Base-by-base conservation (phyloP, 2,113 vertebrate species). In the Pleuronectes platessa region DNA sequence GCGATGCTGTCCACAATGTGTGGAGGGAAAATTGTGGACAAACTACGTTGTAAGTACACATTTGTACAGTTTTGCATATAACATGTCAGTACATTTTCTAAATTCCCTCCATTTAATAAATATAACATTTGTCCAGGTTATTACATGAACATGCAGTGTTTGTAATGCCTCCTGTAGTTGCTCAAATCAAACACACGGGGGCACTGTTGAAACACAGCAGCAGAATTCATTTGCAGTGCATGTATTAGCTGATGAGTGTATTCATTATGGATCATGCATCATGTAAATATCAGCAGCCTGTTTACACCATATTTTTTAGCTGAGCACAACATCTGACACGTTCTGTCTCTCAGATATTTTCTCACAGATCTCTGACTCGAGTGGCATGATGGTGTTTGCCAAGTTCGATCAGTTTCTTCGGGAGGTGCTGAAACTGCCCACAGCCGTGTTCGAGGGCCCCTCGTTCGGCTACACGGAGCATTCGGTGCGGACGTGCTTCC, bases 401-500 rank as follows among this genome's bases (percentile, higher is more conserved):
- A 98, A 97, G 94, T 97, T 98, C 15, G 98, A 99, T 72, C 98
- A 99, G 93, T 96, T 98, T 67, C 89, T 99, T 60, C 89, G 94
- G 71, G 98, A 99, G 75, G 97, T 97, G 12, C 93, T 99, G 61
- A 98, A 97, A 53, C 95, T 99, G 5, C 98, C 98, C 0, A 98
- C 98, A 0, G 97, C 98, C 0, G 97, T 99, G 74, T 99, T 99
- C 13, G 98, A 99, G 90, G 98, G 97, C 0, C 98, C 98, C 0
- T 99, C 98, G 0, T 99, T 99, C 3, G 98, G 98, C 0, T 99
- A 99, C 93, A 99, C 96, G 0, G 98, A 99, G 83, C 97, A 98
- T 60, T 94, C 97, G 0, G 89, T 96, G 24, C 94, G 96, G 65
- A 93, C 96, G 55, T 99, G 97, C 85, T 99, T 99, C 81, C 96